Conservation (phyloP, 2,888 invertebrate species). For the Plagiodera versicolora region DNA sequence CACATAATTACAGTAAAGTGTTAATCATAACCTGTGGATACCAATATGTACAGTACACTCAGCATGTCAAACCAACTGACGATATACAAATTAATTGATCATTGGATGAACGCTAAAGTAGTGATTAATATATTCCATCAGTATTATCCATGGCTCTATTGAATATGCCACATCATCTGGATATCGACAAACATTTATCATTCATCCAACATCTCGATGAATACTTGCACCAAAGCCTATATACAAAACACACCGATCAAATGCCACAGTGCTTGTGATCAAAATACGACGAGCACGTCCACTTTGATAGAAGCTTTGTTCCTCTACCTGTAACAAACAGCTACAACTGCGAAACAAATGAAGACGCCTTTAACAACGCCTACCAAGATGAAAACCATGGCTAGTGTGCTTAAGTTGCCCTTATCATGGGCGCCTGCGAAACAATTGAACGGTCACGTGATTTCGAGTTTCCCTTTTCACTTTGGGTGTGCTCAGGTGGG, state of each 20-base stretch:
- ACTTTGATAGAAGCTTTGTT: slow-evolving; percentile 12
- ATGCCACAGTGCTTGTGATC: slow-evolving; percentile 21
- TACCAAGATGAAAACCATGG: slow-evolving; percentile 91
- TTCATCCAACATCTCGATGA: slow-evolving; percentile 17
- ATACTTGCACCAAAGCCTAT: slow-evolving; percentile 47
- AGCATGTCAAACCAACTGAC: slow-evolving; percentile 43
- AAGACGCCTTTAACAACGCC: slow-evolving; percentile 91
- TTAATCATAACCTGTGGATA: slow-evolving; percentile 31
- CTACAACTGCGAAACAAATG: slow-evolving; percentile 93
- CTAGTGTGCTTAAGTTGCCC: slow-evolving; percentile 85
- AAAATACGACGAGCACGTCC: slow-evolving; percentile 16
- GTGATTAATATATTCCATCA: too few species aligned
- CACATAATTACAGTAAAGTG: slow-evolving; percentile 16
- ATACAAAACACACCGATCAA: slow-evolving; percentile 48
- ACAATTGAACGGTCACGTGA: slow-evolving; percentile 13
- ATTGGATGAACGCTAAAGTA: neutral
- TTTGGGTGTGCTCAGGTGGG: neutral
- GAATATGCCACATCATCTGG: neutral
- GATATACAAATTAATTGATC: neutral
- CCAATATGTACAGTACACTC: slow-evolving; percentile 48
- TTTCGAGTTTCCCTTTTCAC: too few species aligned
- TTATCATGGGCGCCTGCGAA: slow-evolving; percentile 73
- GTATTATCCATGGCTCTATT: too few species aligned
- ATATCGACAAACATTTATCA: slow-evolving; percentile 12
- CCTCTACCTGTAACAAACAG: slow-evolving; percentile 90